A percentile compares a stretch with the other conserved stretches of the same genome.
Conservation (phyloP, 2,888 invertebrate genomes). For the Tricholauxania praeusta region DNA sequence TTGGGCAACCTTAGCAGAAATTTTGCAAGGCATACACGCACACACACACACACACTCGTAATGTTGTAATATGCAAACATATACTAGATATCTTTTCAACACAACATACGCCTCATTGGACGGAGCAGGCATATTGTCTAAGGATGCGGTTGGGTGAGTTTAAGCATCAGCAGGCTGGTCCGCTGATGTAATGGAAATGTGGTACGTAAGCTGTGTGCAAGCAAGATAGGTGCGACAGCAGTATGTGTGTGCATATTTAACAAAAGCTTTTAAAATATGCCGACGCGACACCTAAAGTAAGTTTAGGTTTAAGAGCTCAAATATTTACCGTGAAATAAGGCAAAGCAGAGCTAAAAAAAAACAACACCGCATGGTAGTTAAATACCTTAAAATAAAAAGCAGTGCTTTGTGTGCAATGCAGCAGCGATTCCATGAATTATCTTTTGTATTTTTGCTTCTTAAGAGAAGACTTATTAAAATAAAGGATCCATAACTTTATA, state of each 20-base stretch:
- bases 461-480: too few species aligned
- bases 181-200: not conserved
- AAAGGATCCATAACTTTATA: too few species aligned
- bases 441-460: too few species aligned
- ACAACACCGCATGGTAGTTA: too few species aligned
- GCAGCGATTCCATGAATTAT: too few species aligned
- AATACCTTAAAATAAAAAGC: too few species aligned
- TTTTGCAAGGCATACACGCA: slow-evolving; percentile 2
- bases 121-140: not conserved
- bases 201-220: not conserved
- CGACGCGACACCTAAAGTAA: slow-evolving; percentile 62
- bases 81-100: not conserved
- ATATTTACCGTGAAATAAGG: slow-evolving; percentile 53
- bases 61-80: slow-evolving; percentile 41
- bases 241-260: slow-evolving; percentile 49
- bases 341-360: not conserved
- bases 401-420: too few species aligned
- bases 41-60: slow-evolving; percentile 46
- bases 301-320: slow-evolving; percentile 56
- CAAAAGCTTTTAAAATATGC: slow-evolving; percentile 64
- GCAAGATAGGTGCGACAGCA: not conserved
- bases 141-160: not conserved
- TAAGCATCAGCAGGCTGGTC: not conserved
- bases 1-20: slow-evolving; percentile 53
- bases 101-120: slow-evolving; percentile 20